Evolutionary conservation across 1,140 invertebrate genomes (phyloP), one percentile per base, ranked within the genome.

Genomic region (Drosophila lini): DNA sequence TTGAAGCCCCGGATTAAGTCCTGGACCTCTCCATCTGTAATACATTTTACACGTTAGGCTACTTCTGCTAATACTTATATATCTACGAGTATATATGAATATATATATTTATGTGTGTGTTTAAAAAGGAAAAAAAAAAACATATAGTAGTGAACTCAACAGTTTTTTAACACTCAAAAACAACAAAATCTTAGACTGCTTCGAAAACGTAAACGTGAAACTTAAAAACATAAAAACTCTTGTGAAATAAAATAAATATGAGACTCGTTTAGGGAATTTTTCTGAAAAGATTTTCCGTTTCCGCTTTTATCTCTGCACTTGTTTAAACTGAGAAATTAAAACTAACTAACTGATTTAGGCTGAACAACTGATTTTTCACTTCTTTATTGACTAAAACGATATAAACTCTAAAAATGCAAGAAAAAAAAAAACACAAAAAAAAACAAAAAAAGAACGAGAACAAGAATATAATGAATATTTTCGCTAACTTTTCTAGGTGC

Each of bases 161-260:
- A 77, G 56, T 83, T 88, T 89, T 82, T 80, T 89, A 76, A 85
- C 65, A 80, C 61, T 82, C 65, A 47, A 76, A 69, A 81, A 89
- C 83, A 90, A 83, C 82, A 88, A 91, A 88, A 91, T 85, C 88
- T 83, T 91, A 86, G 88, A 90, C 86, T 82, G 81, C 86, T 90
- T 90, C 78, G 71, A 90, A 85, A 90, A 90, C 81, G 78, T 89
- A 81, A 90, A 86, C 84, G 80, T 80, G 65, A 89, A 82, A 78
- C 60, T 74, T 77, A 55, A 76, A 57, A 53, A 65, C 5, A 79
- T 38, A 32, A 62, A 62, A 65, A 64, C 47, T 67, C 69, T 74
- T 74, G 63, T 70, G 53, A 88, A 82, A 64, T 76, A 82, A 74
- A 61, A 59, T 80, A 45, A 68, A 74, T 45, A 70, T 74, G 65